Conservation (phyloP, 2,113 vertebrate species). For the Puntigrus tetrazona region DNA sequence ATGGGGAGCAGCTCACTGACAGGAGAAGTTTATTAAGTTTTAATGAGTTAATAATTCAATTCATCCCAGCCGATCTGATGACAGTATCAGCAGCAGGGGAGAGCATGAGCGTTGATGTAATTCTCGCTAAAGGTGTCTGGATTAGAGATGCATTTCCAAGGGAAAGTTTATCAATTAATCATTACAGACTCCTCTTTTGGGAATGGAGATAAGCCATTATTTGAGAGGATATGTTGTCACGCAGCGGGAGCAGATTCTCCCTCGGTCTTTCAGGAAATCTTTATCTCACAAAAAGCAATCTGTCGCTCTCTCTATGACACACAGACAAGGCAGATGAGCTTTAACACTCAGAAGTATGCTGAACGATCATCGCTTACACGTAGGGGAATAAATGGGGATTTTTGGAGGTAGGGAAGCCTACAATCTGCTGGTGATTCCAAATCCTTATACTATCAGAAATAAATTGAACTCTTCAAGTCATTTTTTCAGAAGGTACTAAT, state of each 20-base stretch:
- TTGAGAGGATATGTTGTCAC: constrained; percentile 32
- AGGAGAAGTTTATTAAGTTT: constrained; percentile 60
- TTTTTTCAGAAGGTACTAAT: too few relatives aligned
- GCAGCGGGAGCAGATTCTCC: background rate
- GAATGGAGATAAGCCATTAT: constrained; percentile 46
- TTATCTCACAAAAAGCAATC: constrained; percentile 18
- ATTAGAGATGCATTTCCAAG: constrained; percentile 30
- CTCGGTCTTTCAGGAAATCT: background rate
- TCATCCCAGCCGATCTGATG: constrained; percentile 48
- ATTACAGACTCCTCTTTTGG: constrained; percentile 26
- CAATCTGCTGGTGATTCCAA: background rate
- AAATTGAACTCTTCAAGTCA: too few relatives aligned
- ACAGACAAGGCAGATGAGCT: background rate
- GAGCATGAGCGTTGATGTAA: constrained; percentile 43
- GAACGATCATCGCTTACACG: background rate
- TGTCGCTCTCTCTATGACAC: background rate
- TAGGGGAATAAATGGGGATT: background rate
- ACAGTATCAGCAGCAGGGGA: constrained; percentile 46
- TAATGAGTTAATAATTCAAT: constrained; percentile 63
- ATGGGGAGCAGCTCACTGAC: constrained; percentile 41
- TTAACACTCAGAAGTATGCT: background rate
- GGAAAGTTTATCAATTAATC: constrained; percentile 45
- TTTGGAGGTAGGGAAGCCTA: background rate
- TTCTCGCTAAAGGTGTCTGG: constrained; percentile 45
- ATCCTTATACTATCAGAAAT: too few relatives aligned